A percentile compares a stretch with the other conserved stretches of the same genome.
These are phyloP conservation scores for Hypanus sabinus DNA, from an alignment of 2,113 vertebrate species.

Conservation along the genomic window DNA sequence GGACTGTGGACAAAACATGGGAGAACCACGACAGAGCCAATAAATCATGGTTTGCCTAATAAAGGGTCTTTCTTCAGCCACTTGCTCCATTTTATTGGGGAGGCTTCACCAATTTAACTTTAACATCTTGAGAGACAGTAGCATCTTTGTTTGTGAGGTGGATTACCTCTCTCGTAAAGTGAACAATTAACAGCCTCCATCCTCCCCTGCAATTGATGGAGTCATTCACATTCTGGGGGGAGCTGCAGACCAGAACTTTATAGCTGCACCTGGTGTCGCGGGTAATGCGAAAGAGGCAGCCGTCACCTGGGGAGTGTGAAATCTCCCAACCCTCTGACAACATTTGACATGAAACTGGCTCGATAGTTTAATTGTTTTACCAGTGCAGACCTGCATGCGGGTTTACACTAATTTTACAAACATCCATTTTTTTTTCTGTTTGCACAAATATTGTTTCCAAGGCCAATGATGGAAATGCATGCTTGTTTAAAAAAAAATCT, in stretches of 20 bases:
- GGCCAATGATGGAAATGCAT: neutral
- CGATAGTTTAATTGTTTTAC: neutral
- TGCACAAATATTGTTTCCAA: neutral
- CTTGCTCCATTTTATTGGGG: neutral
- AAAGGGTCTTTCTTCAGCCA: neutral
- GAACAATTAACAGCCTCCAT: neutral
- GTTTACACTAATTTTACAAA: neutral
- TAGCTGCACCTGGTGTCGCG: neutral
- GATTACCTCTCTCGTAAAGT: neutral
- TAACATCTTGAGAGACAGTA: neutral
- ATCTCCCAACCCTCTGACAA: neutral
- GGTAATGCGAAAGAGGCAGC: neutral
- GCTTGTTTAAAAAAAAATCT: no score
- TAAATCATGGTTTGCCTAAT: neutral
- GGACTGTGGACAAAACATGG: neutral
- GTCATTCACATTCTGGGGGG: neutral
- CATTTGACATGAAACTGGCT: neutral
- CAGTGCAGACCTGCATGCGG: neutral
- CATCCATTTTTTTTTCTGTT: neutral
- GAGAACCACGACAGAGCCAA: neutral
- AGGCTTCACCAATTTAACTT: conserved; percentile 9
- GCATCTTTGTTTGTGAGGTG: neutral
- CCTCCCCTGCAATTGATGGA: neutral
- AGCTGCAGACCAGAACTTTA: neutral
- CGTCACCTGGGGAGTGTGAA: neutral